A percentile compares a stretch with the other conserved stretches of the same genome.
These are phyloP conservation scores for Ormyrus nitidulus DNA, from an alignment of 2,888 invertebrate species.

Conservation along the genomic window DNA sequence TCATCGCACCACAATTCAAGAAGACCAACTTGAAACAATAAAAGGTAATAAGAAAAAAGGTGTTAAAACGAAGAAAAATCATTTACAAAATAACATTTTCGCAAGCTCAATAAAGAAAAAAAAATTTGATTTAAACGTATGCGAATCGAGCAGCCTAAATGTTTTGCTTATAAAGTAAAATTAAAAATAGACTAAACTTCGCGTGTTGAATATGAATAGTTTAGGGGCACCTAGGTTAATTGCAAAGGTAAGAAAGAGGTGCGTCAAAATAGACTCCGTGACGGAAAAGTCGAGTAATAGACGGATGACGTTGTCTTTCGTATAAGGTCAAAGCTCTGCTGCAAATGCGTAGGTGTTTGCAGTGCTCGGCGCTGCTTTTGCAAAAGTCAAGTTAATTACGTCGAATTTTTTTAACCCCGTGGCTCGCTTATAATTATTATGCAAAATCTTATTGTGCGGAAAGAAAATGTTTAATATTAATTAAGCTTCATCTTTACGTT, in stretches of 20 bases:
- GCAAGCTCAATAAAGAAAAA: too few relatives aligned
- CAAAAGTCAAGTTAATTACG: constrained; percentile 4
- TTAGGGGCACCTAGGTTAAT: constrained; percentile 23
- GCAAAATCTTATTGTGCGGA: too few relatives aligned
- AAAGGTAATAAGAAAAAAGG: too few relatives aligned
- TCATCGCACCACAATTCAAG: too few relatives aligned
- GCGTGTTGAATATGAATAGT: constrained; percentile 9
- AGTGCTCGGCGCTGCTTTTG: constrained; percentile 1
- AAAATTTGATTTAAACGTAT: too few relatives aligned
- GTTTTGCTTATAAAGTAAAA: background rate
- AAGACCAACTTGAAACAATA: too few relatives aligned
- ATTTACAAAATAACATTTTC: too few relatives aligned
- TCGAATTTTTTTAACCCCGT: background rate
- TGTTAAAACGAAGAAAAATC: too few relatives aligned
- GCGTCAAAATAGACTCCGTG: constrained; percentile 27
- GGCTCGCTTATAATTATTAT: background rate
- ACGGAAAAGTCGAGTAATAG: constrained; percentile 32
- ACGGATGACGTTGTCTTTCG: constrained; percentile 19
- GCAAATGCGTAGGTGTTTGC: constrained; percentile 19
- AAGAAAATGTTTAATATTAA: constrained; percentile 7
- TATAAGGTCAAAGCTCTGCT: constrained; percentile 27
- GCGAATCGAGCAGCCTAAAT: background rate
- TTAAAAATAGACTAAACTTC: constrained; percentile 19
- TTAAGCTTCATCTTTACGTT: background rate
- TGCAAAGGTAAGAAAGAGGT: constrained; percentile 31